Conservation (phyloP, 2,113 vertebrate species). For the Raja brachyura region DNA sequence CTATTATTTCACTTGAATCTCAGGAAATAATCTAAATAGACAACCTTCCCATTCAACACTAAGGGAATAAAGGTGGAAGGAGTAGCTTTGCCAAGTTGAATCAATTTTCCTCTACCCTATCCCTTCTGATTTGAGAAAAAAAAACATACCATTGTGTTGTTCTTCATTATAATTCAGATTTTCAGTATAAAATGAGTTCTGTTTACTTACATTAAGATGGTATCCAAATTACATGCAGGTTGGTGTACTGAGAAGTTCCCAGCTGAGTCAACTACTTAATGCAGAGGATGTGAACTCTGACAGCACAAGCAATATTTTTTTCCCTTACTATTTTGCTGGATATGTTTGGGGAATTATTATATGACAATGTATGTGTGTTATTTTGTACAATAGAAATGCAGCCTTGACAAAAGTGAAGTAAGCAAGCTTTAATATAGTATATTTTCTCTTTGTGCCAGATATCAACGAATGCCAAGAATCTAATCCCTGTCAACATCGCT, state of each 20-base stretch:
- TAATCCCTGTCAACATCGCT: conserved; percentile 80
- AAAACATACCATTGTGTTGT: background rate
- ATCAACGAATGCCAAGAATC: conserved; percentile 90
- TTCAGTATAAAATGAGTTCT: background rate
- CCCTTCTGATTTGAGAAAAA: background rate
- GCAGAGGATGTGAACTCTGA: background rate
- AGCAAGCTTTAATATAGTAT: background rate
- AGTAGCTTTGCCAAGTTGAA: background rate
- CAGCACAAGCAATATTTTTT: background rate
- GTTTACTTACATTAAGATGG: background rate
- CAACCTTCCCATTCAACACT: background rate
- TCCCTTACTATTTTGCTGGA: background rate
- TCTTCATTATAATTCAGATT: background rate
- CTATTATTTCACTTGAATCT: background rate
- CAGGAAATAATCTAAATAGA: background rate
- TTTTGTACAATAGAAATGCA: background rate
- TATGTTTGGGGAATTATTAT: background rate
- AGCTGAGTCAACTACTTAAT: background rate
- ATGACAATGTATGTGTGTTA: background rate
- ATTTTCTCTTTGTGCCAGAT: conserved; percentile 57
- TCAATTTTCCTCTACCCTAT: background rate
- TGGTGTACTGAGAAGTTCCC: background rate
- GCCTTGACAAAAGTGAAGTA: background rate
- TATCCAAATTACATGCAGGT: background rate
- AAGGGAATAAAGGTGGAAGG: background rate